These are phyloP conservation scores for Liopterus haemorrhoidalis DNA, from an alignment of 2,888 invertebrate species.

Conservation along the genomic window DNA sequence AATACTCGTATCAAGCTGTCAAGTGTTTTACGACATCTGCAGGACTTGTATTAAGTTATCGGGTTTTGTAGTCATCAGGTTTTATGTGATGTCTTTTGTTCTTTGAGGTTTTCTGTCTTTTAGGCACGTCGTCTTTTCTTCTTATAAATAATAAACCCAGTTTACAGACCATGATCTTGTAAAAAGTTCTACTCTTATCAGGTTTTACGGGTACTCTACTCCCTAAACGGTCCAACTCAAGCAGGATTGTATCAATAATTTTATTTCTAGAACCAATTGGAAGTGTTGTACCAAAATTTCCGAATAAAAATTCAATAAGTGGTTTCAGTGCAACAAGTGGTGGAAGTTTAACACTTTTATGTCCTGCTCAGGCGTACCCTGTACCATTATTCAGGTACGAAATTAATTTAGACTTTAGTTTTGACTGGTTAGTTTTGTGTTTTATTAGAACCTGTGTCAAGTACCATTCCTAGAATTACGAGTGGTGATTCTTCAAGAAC, in stretches of 20 bases:
- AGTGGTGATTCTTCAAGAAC: constrained; percentile 21
- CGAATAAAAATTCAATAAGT: constrained; percentile 48
- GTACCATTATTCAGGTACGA: constrained; percentile 45
- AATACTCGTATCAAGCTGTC: too few species aligned
- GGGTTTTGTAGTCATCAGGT: too few species aligned
- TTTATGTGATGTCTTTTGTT: too few species aligned
- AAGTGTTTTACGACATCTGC: too few species aligned
- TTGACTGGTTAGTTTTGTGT: not conserved
- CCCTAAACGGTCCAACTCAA: not conserved
- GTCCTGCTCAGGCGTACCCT: constrained; percentile 56
- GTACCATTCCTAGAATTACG: constrained; percentile 45
- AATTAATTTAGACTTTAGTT: not conserved
- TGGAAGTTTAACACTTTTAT: constrained; percentile 47
- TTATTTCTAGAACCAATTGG: constrained; percentile 51
- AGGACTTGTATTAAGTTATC: too few species aligned
- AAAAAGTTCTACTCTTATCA: too few species aligned
- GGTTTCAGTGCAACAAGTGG: constrained; percentile 52
- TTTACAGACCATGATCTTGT: not conserved
- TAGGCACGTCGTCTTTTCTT: too few species aligned
- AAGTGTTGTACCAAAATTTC: constrained; percentile 56
- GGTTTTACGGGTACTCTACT: not conserved
- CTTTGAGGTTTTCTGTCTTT: too few species aligned
- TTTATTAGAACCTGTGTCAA: constrained; percentile 52
- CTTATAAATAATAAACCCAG: not conserved
- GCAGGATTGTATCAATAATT: not conserved